Evolutionary conservation across 2,113 vertebrate genomes (phyloP), one percentile per base, ranked within the genome.

Genomic region (Epinephelus lanceolatus): DNA sequence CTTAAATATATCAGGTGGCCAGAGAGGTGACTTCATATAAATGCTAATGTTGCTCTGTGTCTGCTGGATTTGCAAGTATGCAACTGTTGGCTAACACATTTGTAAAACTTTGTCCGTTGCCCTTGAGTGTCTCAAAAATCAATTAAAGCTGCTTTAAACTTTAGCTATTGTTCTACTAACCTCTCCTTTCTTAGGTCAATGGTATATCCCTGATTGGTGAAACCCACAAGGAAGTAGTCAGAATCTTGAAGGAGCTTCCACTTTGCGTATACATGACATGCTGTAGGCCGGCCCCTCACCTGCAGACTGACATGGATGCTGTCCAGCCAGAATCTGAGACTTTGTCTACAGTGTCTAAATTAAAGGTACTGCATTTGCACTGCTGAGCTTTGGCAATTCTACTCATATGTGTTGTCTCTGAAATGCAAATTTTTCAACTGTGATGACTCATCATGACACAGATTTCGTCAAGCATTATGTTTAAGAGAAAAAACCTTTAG

Each of bases 171-270:
- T 23, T 40, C 40, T 55, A 17, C 33, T 55, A 5, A 13, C 12
- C 12, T 71, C 13, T 55, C 68, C 21, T 40, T 55, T 55, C 7
- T 21, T 17, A 99, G 98, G 98, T 99, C 68, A 99, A 99, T 89
- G 96, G 97, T 21, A 96, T 97, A 83, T 95, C 96, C 72, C 94
- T 99, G 15, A 97, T 98, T 89, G 98, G 98, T 45, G 95, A 99
- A 93, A 97, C 93, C 75, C 98, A 99, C 87, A 97, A 97, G 85
- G 97, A 98, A 89, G 98, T 99, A 6, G 96, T 99, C 33, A 96
- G 89, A 84, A 97, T 99, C 92, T 93, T 99, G 88, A 99, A 98
- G 93, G 97, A 99, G 68, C 94, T 99, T 52, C 97, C 98, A 1
- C 62, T 99, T 77, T 93, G 88, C 18, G 98, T 99, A 21, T 95